Base-by-base conservation (phyloP, 2,888 invertebrate genomes). In the Drosophila meridionalis region DNA sequence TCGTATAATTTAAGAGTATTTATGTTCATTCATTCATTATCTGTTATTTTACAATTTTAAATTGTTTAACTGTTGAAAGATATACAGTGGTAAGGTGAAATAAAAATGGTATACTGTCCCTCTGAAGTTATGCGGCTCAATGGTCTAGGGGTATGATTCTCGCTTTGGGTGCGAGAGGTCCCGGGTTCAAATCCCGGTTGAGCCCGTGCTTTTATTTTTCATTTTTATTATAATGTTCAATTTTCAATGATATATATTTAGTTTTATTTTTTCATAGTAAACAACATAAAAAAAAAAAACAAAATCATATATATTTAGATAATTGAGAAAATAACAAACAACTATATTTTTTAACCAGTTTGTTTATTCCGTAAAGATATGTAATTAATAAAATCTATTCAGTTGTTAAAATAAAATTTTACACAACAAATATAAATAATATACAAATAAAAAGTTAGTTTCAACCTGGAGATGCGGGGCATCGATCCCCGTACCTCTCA, bases 131-230 rank as follows among this genome's bases (percentile, higher is more conserved):
- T 68, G 87, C 73, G 94, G 94, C 94, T 94, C 94, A 94, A 94
- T 95, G 95, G 94, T 95, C 94, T 94, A 95, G 95, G 94, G 94
- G 94, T 94, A 94, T 94, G 94, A 94, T 94, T 94, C 94, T 94
- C 94, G 94, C 94, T 95, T 95, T 94, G 94, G 94, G 94, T 95
- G 95, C 94, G 95, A 94, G 94, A 84, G 83, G 91, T 90, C 91
- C 91, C 91, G 90, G 91, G 91, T 91, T 92, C 92, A 91, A 91
- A 92, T 92, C 92, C 92, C 91, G 92, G 92, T 90, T 91, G 92
- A 92, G 92, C 91, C 91, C 91, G 2, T 1, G 0, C 20, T 4
- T 3, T 2, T 20, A 32, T 3, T 14, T 26, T 48, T 26, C 0
- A 0, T 68, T 40, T 34, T 40, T 14, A 9, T 7, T 14, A 9